Evolutionary conservation across 2,113 vertebrate genomes (phyloP), one percentile per base, ranked within the genome.

Genomic region (Tichodroma muraria): DNA sequence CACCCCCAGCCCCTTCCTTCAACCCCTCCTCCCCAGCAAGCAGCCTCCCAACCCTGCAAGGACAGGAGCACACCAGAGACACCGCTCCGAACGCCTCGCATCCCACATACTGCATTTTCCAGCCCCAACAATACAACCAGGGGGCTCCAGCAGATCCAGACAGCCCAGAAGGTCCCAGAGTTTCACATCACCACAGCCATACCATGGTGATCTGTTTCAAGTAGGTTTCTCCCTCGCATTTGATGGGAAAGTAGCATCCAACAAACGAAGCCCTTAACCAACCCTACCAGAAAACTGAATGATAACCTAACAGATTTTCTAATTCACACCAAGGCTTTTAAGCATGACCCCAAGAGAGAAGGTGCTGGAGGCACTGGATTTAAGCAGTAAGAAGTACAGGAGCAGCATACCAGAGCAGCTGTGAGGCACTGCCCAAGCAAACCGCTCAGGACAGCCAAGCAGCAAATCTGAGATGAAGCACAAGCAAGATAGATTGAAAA

Each of bases 1-100:
- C 94, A 69, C 87, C 97, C 96, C 94, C 81, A 81, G 56, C 66
- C 88, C 90, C 60, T 85, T 95, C 78, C 96, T 78, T 82, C 83
- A 87, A 56, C 54, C 42, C 85, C 81, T 94, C 81, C 85, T 60
- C 78, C 57, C 68, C 88, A 70, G 78, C 80, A 33, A 49, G 37
- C 78, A 60, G 73, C 77, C 78, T 93, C 65, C 91, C 94, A 31
- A 4, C 81, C 35, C 70, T 11, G 65, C 88, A 42, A 63, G 56
- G 42, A 15, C 50, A 65, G 52, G 22, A 27, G 22, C 47, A 17
- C 54, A 59, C 35, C 68, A 33, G 6, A 18, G 4, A 31, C 4
- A 15, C 13, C 1, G 4, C 56, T 13, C 6, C 1, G 1, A 20
- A 21, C 1, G 1, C 44, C 15, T 33, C 50, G 9, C 30, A 54